These are phyloP conservation scores for Brachyrhaphis roseni DNA, from an alignment of 2,797 vertebrate species.

Conservation along the genomic window DNA sequence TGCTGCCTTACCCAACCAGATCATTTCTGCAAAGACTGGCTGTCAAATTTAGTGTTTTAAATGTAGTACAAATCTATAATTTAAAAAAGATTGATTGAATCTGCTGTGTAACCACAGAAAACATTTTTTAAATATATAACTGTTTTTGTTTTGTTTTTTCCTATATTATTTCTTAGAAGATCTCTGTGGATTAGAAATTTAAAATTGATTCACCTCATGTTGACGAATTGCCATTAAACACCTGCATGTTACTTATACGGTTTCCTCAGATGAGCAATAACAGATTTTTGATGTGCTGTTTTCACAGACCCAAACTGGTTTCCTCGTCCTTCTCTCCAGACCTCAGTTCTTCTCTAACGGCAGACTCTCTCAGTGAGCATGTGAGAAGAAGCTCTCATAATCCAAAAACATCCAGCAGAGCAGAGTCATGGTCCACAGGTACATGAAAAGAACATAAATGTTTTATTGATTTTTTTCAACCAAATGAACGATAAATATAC, in stretches of 20 bases:
- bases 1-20: not conserved
- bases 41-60: not conserved
- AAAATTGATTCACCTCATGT: not conserved
- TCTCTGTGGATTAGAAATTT: not conserved
- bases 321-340: constrained; percentile 56
- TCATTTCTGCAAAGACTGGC: not conserved
- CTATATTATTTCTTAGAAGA: not conserved
- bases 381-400: constrained; percentile 43
- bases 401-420: constrained; percentile 32
- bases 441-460: constrained; percentile 15
- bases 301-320: constrained; percentile 37
- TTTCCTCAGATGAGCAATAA: not conserved
- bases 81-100: not conserved
- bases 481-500: not conserved
- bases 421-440: constrained; percentile 62
- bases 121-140: not conserved
- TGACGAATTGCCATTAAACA: not conserved
- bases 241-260: not conserved
- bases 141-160: not conserved
- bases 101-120: not conserved
- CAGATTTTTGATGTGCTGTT: not conserved
- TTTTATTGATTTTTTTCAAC: not conserved
- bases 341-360: constrained; percentile 45
- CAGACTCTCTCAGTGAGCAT: constrained; percentile 50
- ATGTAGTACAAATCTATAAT: not conserved